A percentile compares a stretch with the other conserved stretches of the same genome.
These are phyloP conservation scores for Caerostris extrusa DNA, from an alignment of 1,140 invertebrate species.

Conservation along the genomic window DNA sequence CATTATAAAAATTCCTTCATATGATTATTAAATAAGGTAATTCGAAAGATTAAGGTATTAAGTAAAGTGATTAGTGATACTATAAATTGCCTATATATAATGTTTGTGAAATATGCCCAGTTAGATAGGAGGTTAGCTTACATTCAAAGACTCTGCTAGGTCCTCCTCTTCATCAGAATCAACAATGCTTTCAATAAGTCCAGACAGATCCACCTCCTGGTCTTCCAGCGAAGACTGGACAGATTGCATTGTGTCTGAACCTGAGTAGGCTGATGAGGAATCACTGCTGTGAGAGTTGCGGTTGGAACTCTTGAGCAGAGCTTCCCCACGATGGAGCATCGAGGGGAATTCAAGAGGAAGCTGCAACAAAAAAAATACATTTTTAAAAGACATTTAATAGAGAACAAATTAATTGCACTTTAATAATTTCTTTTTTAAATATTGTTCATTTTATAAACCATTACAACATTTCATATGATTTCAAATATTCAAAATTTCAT, in stretches of 20 bases:
- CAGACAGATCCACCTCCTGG: constrained; percentile 95
- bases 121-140: constrained; percentile 67
- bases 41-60: no score
- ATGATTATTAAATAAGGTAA: no score
- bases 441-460: no score
- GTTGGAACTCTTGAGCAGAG: constrained; percentile 90
- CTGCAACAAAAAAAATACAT: background rate
- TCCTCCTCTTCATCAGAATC: constrained; percentile 96
- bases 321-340: constrained; percentile 80
- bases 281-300: constrained; percentile 94
- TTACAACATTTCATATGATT: no score
- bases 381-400: no score
- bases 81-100: no score
- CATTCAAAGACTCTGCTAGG: constrained; percentile 94
- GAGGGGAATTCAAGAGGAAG: constrained; percentile 78
- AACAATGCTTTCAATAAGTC: constrained; percentile 95
- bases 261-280: constrained; percentile 96
- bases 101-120: no score
- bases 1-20: no score
- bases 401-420: no score
- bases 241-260: constrained; percentile 97
- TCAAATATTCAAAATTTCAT: background rate
- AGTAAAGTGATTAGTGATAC: no score
- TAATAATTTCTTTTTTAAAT: no score
- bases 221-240: constrained; percentile 86